Percentiles rank a stretch among this genome's conserved stretches.
Conservation (phyloP, 2,888 invertebrate species). For the Colostygia pectinataria region DNA sequence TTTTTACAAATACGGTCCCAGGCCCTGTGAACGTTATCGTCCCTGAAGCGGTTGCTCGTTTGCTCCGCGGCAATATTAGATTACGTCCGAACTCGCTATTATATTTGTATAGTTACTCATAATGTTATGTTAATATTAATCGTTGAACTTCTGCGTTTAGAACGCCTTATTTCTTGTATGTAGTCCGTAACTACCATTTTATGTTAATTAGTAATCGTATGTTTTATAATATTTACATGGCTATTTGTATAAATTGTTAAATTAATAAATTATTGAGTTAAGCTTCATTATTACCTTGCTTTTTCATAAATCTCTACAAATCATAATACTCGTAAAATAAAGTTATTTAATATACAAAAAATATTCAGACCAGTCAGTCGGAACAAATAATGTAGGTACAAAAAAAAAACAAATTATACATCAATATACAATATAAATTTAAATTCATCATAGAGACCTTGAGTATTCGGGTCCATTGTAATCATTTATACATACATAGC, state of each 20-base stretch:
- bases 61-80: slow-evolving; percentile 78
- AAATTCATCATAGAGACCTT: too few species aligned
- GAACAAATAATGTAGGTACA: too few species aligned
- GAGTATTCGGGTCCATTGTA: too few species aligned
- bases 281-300: slow-evolving; percentile 51
- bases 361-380: too few species aligned
- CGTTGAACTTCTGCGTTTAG: slow-evolving; percentile 76
- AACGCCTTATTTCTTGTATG: slow-evolving; percentile 68
- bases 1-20: neutral
- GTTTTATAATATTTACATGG: slow-evolving; percentile 79
- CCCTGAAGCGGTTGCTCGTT: slow-evolving; percentile 58
- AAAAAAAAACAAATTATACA: too few species aligned
- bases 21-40: slow-evolving; percentile 58
- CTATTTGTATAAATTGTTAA: slow-evolving; percentile 79
- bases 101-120: slow-evolving; percentile 52
- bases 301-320: too few species aligned
- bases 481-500: too few species aligned
- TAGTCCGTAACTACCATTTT: slow-evolving; percentile 57
- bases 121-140: slow-evolving; percentile 52
- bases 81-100: slow-evolving; percentile 73
- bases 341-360: neutral
- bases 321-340: too few species aligned
- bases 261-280: slow-evolving; percentile 77
- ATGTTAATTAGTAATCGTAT: slow-evolving; percentile 68
- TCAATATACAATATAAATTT: too few species aligned